A percentile compares a stretch with the other conserved stretches of the same genome.
These are phyloP conservation scores for Vireo griseus DNA, from an alignment of 2,797 vertebrate species.

Conservation along the genomic window DNA sequence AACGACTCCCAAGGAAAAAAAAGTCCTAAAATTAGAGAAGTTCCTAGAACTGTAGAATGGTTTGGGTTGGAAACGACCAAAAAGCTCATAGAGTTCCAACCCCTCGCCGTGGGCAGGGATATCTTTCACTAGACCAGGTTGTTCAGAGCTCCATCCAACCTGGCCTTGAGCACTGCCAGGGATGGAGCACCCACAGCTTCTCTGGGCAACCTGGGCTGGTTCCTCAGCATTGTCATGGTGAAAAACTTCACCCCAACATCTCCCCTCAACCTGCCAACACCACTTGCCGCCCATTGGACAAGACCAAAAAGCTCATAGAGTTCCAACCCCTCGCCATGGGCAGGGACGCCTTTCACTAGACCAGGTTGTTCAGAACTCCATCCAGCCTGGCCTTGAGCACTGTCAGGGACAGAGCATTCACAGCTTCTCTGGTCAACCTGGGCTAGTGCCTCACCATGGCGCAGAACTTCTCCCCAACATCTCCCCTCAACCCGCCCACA, in stretches of 20 bases:
- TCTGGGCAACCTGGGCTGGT: rapidly evolving
- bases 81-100: not conserved
- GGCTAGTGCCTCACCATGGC: rapidly evolving
- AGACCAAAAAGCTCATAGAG: not conserved
- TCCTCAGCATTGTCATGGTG: too few relatives aligned
- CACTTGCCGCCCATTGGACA: not conserved
- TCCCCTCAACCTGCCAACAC: not conserved
- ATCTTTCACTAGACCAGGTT: rapidly evolving
- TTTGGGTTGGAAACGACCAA: not conserved
- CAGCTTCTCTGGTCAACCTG: rapidly evolving
- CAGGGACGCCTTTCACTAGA: not conserved
- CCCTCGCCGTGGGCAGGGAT: not conserved
- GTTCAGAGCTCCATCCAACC: not conserved
- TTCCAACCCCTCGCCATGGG: not conserved
- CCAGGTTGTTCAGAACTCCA: not conserved
- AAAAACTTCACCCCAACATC: rapidly evolving
- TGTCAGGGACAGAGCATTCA: rapidly evolving
- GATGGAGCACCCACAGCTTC: rapidly evolving
- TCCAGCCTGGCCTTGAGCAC: not conserved
- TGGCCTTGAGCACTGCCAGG: not conserved
- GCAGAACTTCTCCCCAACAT: rapidly evolving
- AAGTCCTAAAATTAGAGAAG: not conserved
- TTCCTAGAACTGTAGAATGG: not conserved
- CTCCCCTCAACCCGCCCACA: not conserved
- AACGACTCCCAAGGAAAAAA: not conserved